Evolutionary conservation across 2,888 invertebrate genomes (phyloP).

Genomic region (Volucella zonaria): DNA sequence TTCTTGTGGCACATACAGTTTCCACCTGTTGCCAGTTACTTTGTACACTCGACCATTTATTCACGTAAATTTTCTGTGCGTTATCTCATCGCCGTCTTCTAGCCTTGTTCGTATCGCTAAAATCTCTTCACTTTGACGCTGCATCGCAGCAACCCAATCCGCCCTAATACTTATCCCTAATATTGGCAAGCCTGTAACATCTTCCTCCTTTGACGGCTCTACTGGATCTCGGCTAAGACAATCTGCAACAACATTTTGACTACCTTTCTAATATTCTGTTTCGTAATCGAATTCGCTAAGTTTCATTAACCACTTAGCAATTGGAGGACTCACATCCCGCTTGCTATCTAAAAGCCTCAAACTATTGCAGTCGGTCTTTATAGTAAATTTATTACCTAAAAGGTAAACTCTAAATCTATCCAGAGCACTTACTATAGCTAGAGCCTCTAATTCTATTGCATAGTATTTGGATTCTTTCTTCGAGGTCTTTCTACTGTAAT

Average conservation of each 20-base stretch:
- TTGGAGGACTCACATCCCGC: constrained; percentile 12
- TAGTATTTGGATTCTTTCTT: not conserved
- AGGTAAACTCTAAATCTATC: not conserved
- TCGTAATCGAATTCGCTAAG: constrained; percentile 9
- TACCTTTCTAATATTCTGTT: constrained; percentile 1
- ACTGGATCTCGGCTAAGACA: constrained; percentile 6
- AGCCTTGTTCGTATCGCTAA: not conserved
- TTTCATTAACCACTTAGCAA: constrained; percentile 9
- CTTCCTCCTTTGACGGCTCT: constrained; percentile 2
- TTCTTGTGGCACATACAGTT: not conserved
- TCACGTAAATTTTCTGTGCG: not conserved
- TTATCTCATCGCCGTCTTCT: not conserved
- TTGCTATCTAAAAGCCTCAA: not conserved
- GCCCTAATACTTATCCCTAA: not conserved
- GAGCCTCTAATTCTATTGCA: not conserved
- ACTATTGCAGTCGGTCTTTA: constrained; percentile 7
- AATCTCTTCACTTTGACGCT: not conserved
- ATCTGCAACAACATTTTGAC: constrained; percentile 10
- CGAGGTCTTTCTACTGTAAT: not conserved
- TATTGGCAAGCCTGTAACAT: not conserved
- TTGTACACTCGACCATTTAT: not conserved
- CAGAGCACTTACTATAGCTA: not conserved
- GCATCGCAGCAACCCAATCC: constrained; percentile 1
- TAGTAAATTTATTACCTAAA: not conserved
- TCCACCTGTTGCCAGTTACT: not conserved